Base-by-base conservation (phyloP, 2,113 vertebrate genomes). In the Nannospalax galili region DNA sequence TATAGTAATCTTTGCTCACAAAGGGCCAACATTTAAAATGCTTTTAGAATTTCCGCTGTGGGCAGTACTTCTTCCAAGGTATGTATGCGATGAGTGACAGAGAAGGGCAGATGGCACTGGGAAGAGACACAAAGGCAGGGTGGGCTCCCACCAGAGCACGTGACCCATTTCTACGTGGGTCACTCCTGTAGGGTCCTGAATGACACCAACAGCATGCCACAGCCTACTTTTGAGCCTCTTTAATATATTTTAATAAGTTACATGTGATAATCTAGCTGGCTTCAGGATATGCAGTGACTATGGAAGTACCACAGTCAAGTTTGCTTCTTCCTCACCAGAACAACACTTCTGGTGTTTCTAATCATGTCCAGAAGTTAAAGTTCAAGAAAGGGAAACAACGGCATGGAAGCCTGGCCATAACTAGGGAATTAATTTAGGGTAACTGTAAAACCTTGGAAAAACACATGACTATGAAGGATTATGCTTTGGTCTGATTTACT, bases 401-500 rank as follows among this genome's bases (percentile, higher is more conserved):
- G 45, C 26, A 73, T 32, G 7, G 28, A 92, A 81, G 64, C 84
- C 72, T 84, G 80, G 67, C 37, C 70, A 91, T 64, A 93, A 84
- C 32, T 56, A 82, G 73, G 90, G 17, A n/a, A 30, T 45, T 91
- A 85, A 91, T 10, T 30, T 80, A 67, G 81, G 40, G 10, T 84
- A 72, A 70, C 2, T 67, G 12, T 40, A 92, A 95, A 95, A 87
- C 7, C 17, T 17, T 86, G 30, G 60, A 78, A 87, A 87, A 82
- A 45, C n/a, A 22, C 42, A 65, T 45, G 40, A 84, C 30, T 48
- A 11, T 67, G 3, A 69, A 48, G 82, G 45, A 10, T 84, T 42
- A 85, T 32, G n/a, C 20, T 22, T 67, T 48, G n/a, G 22, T n/a
- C 72, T 97, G 35, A 85, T 70, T 86, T 93, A 84, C 62, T 84